Evolutionary conservation across 2,797 vertebrate species (phyloP).

Genomic region (Malurus leucopterus): DNA sequence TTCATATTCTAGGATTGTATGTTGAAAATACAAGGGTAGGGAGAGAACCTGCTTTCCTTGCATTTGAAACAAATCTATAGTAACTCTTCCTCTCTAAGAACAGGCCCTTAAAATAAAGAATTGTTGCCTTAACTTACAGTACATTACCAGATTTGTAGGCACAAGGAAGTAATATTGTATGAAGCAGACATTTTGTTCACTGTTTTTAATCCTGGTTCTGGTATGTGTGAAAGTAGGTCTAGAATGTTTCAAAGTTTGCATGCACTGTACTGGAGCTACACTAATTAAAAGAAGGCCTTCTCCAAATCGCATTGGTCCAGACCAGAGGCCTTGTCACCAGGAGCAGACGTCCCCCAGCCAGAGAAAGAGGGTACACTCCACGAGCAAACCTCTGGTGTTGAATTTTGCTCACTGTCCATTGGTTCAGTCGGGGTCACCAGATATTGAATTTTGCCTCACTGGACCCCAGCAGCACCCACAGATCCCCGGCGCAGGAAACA

Average conservation of each 20-base stretch:
- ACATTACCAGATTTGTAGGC: not conserved
- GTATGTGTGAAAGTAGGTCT: not conserved
- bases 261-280: not conserved
- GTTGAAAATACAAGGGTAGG: not conserved
- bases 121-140: not conserved
- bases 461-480: too few species aligned
- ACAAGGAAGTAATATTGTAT: not conserved
- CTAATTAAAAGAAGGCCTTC: too few species aligned
- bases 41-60: not conserved
- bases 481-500: too few species aligned
- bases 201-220: not conserved
- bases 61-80: not conserved
- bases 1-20: not conserved
- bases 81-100: not conserved
- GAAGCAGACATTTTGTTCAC: not conserved
- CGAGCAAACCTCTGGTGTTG: too few species aligned
- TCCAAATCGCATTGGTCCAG: too few species aligned
- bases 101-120: not conserved
- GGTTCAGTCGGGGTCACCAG: too few species aligned
- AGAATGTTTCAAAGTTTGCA: not conserved
- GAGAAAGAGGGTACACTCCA: too few species aligned
- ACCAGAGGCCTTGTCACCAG: too few species aligned
- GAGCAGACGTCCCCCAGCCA: too few species aligned
- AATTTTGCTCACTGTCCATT: too few species aligned
- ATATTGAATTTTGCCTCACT: too few species aligned